Evolutionary conservation across 2,113 vertebrate genomes (phyloP).

Genomic region (Syrmaticus mikado): DNA sequence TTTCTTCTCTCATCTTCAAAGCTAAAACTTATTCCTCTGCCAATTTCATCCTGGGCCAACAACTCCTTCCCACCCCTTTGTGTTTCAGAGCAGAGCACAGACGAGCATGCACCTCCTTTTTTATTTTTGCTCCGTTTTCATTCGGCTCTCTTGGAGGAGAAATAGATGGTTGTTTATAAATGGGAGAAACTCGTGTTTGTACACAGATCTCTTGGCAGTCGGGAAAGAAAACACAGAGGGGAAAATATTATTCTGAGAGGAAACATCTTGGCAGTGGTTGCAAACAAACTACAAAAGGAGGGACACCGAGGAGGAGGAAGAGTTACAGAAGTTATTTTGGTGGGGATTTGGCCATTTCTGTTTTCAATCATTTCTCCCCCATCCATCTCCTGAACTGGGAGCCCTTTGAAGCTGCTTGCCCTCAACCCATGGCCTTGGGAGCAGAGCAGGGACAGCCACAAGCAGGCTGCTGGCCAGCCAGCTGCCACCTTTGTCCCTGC

Average conservation of each 20-base stretch:
- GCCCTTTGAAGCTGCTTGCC: conserved; percentile 19
- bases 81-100: not conserved
- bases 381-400: not conserved
- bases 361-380: not conserved
- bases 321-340: not conserved
- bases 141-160: not conserved
- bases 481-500: conserved; percentile 27
- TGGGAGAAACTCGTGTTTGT: conserved; percentile 17
- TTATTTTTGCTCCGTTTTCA: not conserved
- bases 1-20: conserved; percentile 68
- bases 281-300: not conserved
- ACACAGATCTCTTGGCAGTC: not conserved
- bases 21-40: conserved; percentile 16
- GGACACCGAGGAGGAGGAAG: rapidly evolving
- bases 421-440: not conserved
- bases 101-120: not conserved
- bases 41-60: conserved; percentile 21
- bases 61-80: not conserved
- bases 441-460: not conserved
- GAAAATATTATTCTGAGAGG: not conserved
- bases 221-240: not conserved
- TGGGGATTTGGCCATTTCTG: not conserved
- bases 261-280: not conserved
- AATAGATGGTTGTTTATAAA: not conserved
- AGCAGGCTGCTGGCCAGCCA: conserved; percentile 15